Base-by-base conservation (phyloP, 1,140 invertebrate species). In the Drosophila setifemur region DNA sequence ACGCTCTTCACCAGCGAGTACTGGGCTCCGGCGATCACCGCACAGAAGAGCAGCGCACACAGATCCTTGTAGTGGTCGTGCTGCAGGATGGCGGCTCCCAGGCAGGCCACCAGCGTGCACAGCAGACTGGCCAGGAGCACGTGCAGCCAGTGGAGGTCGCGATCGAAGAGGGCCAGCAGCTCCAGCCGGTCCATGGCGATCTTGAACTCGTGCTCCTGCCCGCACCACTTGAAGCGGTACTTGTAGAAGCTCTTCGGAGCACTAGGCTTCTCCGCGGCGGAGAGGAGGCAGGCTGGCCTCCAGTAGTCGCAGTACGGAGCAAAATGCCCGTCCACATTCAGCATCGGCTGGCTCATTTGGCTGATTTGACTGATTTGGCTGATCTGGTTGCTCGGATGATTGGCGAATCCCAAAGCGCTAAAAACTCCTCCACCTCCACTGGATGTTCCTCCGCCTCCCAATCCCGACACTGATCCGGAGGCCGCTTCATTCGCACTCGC, bases 1-100 rank as follows among this genome's bases (percentile, higher is more conserved):
- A 99, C 98, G 91, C 97, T 99, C 92, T 99, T 99, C 9, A 99
- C 91, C 40, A 99, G 91, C 0, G 98, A 99, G 91, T 99, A 99
- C 90, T 99, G 98, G 90, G 97, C 98, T 6, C 97, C 95, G 7
- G 98, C 98, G 37, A 99, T 97, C 16, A 99, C 96, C 74, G 98
- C 97, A 91, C 98, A 99, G 90, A 99, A 98, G 61, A 98, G 92
- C 91, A 99, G 97, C 3, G 98, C 95, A 73, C 95, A 96, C 28
- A 99, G 93, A 90, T 99, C 98, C 73, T 94, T 94, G 91, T 98
- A 99, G 88, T 98, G 96, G 21, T 95, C 94, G 26, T 94, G 92
- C 74, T 96, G 94, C 1, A 99, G 92, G 9, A 99, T 92, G 31
- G 95, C 90, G 0, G 97, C 94, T 0, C 98, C 97, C 31, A 99